Percentiles rank a stretch among this genome's conserved stretches.
Evolutionary conservation across 2,797 vertebrate genomes (phyloP).

Genomic region (Aphelocoma californica): DNA sequence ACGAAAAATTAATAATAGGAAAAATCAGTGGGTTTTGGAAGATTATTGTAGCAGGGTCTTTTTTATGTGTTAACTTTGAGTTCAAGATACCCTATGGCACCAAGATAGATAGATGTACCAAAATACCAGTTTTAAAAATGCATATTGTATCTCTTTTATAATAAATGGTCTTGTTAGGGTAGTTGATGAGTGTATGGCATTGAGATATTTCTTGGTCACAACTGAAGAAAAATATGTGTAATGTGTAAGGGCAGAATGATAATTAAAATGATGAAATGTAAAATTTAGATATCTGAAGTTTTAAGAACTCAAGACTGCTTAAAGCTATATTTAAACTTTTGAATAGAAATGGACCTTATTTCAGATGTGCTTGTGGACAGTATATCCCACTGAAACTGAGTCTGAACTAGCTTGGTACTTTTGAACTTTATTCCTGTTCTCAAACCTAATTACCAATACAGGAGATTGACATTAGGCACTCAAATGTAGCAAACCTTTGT

Average conservation of each 20-base stretch:
- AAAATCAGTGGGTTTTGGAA: background rate
- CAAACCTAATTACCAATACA: background rate
- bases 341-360: background rate
- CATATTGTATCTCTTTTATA: background rate
- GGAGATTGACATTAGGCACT: background rate
- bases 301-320: background rate
- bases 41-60: background rate
- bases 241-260: background rate
- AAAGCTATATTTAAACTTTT: background rate
- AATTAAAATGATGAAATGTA: background rate
- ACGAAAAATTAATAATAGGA: background rate
- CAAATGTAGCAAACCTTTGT: background rate
- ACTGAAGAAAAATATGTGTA: background rate
- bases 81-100: background rate
- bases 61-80: background rate
- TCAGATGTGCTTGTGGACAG: background rate
- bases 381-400: background rate
- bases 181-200: background rate
- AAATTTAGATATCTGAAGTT: background rate
- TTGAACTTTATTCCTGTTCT: background rate
- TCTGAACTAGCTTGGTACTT: background rate
- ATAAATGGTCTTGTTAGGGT: background rate
- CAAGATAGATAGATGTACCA: background rate
- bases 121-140: background rate
- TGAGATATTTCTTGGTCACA: background rate